Percentiles rank a stretch among this genome's conserved stretches.
phyloP scores from a whole-genome alignment of 2,888 invertebrate genomes.

The Nemotelus pantherinus region DNA sequence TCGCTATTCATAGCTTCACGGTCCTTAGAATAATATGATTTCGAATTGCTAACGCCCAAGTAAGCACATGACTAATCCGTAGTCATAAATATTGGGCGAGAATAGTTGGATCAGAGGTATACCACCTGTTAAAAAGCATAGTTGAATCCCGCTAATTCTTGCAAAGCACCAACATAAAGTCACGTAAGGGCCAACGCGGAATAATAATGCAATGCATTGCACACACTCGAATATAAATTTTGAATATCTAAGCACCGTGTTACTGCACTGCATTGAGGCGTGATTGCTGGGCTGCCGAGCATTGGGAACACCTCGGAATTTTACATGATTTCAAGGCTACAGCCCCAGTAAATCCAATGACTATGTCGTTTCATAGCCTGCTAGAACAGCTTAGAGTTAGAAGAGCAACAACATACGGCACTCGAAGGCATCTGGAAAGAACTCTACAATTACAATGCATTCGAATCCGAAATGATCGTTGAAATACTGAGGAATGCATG shows the following conservation, averaged over 20 bases:
- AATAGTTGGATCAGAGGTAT: slow-evolving; percentile 46
- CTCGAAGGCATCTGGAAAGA: slow-evolving; percentile 26
- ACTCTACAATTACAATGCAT: slow-evolving; percentile 24
- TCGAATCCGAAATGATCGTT: slow-evolving; percentile 1
- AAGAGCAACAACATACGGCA: slow-evolving; percentile 1
- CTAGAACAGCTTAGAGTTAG: slow-evolving; percentile 6
- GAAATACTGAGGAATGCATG: slow-evolving; percentile 29
- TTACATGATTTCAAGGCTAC: slow-evolving; percentile 21
- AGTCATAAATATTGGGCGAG: slow-evolving; percentile 35
- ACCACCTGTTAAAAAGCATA: slow-evolving; percentile 37
- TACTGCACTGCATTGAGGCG: slow-evolving; percentile 27
- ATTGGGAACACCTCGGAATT: neutral
- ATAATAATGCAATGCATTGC: neutral
- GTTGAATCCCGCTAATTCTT: neutral
- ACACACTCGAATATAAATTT: neutral
- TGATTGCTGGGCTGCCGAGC: neutral
- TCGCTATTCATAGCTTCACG: neutral
- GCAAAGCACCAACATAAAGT: neutral
- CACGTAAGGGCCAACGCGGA: slow-evolving; percentile 3
- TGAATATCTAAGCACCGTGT: neutral
- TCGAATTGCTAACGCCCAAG: slow-evolving; percentile 22
- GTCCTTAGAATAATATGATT: slow-evolving; percentile 6
- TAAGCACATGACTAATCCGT: slow-evolving; percentile 29
- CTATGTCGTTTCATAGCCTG: neutral
- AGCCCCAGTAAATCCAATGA: neutral